These are phyloP conservation scores for Manis crassicaudata DNA, from an alignment of 2,797 vertebrate genomes.

Conservation along the genomic window DNA sequence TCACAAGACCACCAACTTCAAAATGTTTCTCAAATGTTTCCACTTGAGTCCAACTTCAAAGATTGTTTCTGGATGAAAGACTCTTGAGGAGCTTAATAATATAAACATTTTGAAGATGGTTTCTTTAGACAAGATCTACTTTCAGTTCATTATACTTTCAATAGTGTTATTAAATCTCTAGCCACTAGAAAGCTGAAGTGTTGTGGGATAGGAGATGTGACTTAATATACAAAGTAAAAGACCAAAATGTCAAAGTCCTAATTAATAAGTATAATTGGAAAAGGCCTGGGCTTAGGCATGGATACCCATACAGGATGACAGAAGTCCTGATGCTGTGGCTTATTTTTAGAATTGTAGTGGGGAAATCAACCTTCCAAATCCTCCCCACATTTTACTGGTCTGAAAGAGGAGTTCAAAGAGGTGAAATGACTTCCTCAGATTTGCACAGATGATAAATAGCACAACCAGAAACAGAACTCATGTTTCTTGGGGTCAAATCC, in stretches of 20 bases:
- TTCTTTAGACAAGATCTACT: slow-evolving; percentile 34
- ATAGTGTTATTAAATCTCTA: neutral
- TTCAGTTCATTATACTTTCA: neutral
- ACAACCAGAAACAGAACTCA: neutral
- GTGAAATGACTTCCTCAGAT: neutral
- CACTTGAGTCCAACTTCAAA: neutral
- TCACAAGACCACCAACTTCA: neutral
- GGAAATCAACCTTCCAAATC: neutral
- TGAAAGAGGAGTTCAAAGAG: neutral
- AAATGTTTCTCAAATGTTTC: slow-evolving; percentile 46
- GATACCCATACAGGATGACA: neutral
- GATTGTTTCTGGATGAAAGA: neutral
- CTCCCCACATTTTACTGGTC: neutral
- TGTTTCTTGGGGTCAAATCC: neutral
- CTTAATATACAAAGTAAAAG: slow-evolving; percentile 4
- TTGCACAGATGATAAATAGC: neutral
- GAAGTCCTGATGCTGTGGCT: neutral
- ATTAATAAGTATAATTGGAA: neutral
- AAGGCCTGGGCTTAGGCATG: neutral
- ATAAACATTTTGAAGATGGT: neutral
- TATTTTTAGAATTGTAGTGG: neutral
- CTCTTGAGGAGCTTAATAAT: neutral
- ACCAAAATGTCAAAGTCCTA: neutral
- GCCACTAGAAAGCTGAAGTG: neutral
- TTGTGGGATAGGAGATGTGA: neutral